Evolutionary conservation across 2,113 vertebrate species (phyloP).

Genomic region (Delphinus delphis): DNA sequence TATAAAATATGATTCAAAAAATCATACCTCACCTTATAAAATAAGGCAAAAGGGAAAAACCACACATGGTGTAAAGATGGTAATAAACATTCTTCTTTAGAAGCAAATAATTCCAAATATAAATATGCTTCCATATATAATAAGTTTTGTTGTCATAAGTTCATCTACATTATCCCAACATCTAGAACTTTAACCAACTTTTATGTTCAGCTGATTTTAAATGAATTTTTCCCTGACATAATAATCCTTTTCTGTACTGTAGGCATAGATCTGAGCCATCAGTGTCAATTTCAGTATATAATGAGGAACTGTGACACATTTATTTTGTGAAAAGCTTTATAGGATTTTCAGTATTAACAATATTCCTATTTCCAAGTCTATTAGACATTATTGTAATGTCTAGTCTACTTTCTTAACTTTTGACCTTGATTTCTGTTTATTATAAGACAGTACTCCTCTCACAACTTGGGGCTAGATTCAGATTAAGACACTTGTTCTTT

Average conservation of each 20-base stretch:
- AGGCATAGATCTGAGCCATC: not conserved
- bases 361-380: not conserved
- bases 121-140: not conserved
- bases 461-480: not conserved
- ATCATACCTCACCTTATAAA: not conserved
- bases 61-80: not conserved
- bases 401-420: not conserved
- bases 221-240: not conserved
- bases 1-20: constrained; percentile 19
- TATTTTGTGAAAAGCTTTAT: not conserved
- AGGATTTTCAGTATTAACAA: not conserved
- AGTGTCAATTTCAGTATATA: not conserved
- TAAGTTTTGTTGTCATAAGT: not conserved
- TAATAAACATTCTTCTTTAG: not conserved
- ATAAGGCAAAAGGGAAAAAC: not conserved
- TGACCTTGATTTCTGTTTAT: constrained; percentile 27
- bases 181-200: not conserved
- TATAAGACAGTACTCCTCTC: not conserved
- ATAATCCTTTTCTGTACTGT: not conserved
- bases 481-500: not conserved
- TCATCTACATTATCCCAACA: not conserved
- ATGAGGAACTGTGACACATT: not conserved
- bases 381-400: constrained; percentile 5
- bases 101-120: constrained; percentile 21
- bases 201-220: constrained; percentile 3